Evolutionary conservation across 2,113 vertebrate genomes (phyloP), one percentile per base, ranked within the genome.

Genomic region (Mirounga angustirostris): DNA sequence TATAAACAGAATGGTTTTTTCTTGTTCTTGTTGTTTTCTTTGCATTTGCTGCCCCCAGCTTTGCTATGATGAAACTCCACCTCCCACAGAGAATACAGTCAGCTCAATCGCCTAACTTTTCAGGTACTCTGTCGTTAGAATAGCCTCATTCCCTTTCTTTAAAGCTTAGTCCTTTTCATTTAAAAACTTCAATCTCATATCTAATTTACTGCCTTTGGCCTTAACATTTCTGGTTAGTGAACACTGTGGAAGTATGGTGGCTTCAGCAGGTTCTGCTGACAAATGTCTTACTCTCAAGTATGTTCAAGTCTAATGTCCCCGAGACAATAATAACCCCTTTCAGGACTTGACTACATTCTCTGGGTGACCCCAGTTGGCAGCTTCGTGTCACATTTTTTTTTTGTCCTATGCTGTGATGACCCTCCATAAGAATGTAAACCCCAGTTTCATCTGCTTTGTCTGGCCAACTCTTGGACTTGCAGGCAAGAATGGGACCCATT

Each of bases 21-120:
- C n/a, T 58, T 58, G 6, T 58, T 58, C 19, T 58, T 58, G 18
- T 58, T 58, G 21, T 58, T 58, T 58, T 58, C n/a, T 65, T 65
- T 71, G 40, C 73, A 81, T 74, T 89, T 93, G 43, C 52, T 86
- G 65, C 43, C 78, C 65, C 40, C 36, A 96, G 89, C 74, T 90
- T 74, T 54, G 52, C 85, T 85, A 18, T 67, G 73, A 86, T 30
- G 69, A 92, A 36, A 50, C 21, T 69, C 8, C 0, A 16, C 43
- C 28, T 95, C 82, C 67, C 52, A 93, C 67, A 63, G 93, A 71
- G 61, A 83, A 78, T 28, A 61, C 5, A 54, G 58, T 69, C 65
- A 84, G 69, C 54, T 83, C 78, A 89, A 9, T 36, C 58, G 69
- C 30, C 11, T 52, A 56, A 63, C 78, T 71, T 76, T 21, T 22